phyloP scores from a whole-genome alignment of 2,888 invertebrate species.

The Drosophila anceps region DNA sequence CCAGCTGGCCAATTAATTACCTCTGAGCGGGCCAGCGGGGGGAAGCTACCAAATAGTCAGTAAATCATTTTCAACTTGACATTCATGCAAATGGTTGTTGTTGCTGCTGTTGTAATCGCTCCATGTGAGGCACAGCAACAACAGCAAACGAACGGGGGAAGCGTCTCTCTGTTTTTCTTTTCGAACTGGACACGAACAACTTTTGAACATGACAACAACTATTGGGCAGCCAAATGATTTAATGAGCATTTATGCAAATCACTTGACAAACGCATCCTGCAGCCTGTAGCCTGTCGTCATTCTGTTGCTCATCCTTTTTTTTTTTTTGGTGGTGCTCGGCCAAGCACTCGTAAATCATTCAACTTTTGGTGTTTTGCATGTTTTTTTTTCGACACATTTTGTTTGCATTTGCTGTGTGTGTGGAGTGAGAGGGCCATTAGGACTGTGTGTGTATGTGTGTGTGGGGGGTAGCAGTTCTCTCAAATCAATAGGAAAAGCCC shows the following conservation, averaged over 20 bases:
- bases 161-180: conserved; percentile 3
- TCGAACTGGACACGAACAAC: conserved; percentile 53
- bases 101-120: conserved; percentile 54
- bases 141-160: conserved; percentile 30
- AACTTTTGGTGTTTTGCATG: conserved; percentile 40
- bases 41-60: conserved; percentile 46
- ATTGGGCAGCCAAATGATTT: conserved; percentile 66
- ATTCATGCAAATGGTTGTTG: conserved; percentile 62
- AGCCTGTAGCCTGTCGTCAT: conserved; percentile 22
- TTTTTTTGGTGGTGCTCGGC: conserved; percentile 11
- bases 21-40: conserved; percentile 13
- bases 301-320: conserved; percentile 27
- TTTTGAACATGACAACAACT: conserved; percentile 43
- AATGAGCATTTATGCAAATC: conserved; percentile 77
- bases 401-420: conserved; percentile 30
- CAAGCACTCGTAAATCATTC: conserved; percentile 70
- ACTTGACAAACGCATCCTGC: conserved; percentile 41
- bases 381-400: conserved; percentile 42
- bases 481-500: conserved; percentile 43
- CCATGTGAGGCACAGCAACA: conserved; percentile 51
- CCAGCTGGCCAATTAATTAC: conserved; percentile 71
- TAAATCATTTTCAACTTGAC: conserved; percentile 79
- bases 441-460: conserved; percentile 11
- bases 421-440: conserved; percentile 29
- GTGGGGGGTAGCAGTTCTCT: conserved; percentile 40